Evolutionary conservation across 2,888 invertebrate genomes (phyloP).

Genomic region (Emmelina monodactyla): DNA sequence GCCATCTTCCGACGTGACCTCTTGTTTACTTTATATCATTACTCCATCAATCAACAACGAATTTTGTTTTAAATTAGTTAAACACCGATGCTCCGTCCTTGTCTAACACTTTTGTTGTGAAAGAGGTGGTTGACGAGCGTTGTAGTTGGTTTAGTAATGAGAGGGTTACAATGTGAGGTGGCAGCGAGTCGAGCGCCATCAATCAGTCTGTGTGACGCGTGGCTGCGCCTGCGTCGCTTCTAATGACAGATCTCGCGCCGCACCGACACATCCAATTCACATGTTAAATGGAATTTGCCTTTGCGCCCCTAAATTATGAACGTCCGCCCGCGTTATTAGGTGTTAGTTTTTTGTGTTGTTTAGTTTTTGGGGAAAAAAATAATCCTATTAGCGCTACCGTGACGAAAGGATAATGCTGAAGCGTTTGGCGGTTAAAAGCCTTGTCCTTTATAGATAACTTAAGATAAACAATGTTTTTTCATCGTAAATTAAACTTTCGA

Average conservation of each 20-base stretch:
- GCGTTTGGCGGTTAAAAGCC: too few species aligned
- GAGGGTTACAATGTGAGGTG: constrained; percentile 41
- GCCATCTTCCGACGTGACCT: constrained; percentile 35
- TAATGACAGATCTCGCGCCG: constrained; percentile 47
- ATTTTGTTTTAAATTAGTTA: constrained; percentile 58
- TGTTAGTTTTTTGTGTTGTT: constrained; percentile 60
- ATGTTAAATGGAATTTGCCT: constrained; percentile 62
- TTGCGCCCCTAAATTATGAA: constrained; percentile 53
- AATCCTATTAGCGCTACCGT: constrained; percentile 67
- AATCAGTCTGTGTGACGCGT: constrained; percentile 43
- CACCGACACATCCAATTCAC: constrained; percentile 61
- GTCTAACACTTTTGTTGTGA: neutral
- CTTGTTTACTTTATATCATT: constrained; percentile 62
- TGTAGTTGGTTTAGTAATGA: neutral
- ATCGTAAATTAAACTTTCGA: too few species aligned
- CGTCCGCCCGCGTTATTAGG: constrained; percentile 49
- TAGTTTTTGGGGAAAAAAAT: constrained; percentile 33
- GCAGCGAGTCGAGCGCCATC: constrained; percentile 34
- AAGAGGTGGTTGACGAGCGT: neutral
- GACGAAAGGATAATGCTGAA: constrained; percentile 64
- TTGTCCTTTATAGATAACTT: too few species aligned
- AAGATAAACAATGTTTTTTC: too few species aligned
- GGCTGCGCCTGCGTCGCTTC: constrained; percentile 28
- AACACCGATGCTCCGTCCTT: constrained; percentile 25
- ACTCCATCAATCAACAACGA: constrained; percentile 62